Evolutionary conservation across 2,888 invertebrate genomes (phyloP).

Genomic region (Hoplodrina blanda): DNA sequence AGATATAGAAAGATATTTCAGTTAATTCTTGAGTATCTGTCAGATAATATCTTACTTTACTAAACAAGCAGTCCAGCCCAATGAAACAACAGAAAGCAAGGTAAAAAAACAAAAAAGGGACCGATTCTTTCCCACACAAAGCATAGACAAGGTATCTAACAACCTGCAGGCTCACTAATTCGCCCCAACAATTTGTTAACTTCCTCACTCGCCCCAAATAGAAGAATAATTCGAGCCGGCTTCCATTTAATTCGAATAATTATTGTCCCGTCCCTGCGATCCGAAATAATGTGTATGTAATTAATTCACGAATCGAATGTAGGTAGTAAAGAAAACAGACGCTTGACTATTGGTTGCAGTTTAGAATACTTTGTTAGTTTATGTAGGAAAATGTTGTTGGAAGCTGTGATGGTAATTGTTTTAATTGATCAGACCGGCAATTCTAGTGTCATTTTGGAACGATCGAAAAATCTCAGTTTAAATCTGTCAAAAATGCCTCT

Average conservation of each 20-base stretch:
- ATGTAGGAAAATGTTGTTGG: neutral
- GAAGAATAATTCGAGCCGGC: slow-evolving; percentile 45
- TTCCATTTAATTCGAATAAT: slow-evolving; percentile 59
- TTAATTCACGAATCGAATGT: slow-evolving; percentile 53
- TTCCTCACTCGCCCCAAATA: slow-evolving; percentile 53
- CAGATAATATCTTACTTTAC: neutral
- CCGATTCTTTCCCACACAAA: slow-evolving; percentile 23
- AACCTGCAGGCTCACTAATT: slow-evolving; percentile 44
- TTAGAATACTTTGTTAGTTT: slow-evolving; percentile 5
- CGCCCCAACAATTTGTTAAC: slow-evolving; percentile 59
- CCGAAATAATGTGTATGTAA: slow-evolving; percentile 46
- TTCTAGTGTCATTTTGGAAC: too few species aligned
- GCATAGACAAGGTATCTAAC: slow-evolving; percentile 47
- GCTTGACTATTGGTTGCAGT: slow-evolving; percentile 28
- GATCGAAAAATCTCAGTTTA: too few species aligned
- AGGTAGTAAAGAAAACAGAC: slow-evolving; percentile 19
- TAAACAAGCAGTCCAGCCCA: slow-evolving; percentile 3
- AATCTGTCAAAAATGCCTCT: too few species aligned
- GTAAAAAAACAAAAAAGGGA: slow-evolving; percentile 18
- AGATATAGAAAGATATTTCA: too few species aligned
- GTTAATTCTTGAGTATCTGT: neutral
- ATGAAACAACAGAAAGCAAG: slow-evolving; percentile 16
- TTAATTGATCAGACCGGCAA: slow-evolving; percentile 6
- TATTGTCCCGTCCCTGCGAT: slow-evolving; percentile 44
- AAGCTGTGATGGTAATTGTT: neutral